Percentiles rank a stretch among this genome's conserved stretches.
These are phyloP conservation scores for Donacobius atricapilla DNA, from an alignment of 2,113 vertebrate species.

Conservation along the genomic window DNA sequence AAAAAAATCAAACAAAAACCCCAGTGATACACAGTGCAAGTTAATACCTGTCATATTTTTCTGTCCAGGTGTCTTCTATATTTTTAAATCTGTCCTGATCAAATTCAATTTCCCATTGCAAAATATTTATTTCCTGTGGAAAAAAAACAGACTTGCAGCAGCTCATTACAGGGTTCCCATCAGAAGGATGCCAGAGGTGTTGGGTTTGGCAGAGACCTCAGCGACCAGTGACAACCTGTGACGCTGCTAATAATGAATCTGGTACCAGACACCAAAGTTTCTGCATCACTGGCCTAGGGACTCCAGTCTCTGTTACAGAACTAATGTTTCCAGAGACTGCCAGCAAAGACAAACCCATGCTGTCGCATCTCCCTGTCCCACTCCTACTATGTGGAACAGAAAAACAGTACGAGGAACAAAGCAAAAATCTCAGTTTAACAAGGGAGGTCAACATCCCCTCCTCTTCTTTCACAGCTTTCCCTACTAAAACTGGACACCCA, in stretches of 20 bases:
- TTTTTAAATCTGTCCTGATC: constrained; percentile 88
- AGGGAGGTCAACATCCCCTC: background rate
- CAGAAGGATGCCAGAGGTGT: background rate
- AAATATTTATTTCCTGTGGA: constrained; percentile 85
- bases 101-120: constrained; percentile 93
- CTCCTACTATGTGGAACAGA: background rate
- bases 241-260: background rate
- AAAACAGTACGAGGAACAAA: background rate
- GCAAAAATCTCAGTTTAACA: background rate
- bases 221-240: fast-evolving
- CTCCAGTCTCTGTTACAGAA: background rate
- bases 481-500: background rate
- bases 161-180: background rate
- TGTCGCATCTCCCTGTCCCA: background rate
- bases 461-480: background rate
- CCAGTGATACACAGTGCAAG: background rate
- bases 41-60: constrained; percentile 83
- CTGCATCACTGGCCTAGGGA: background rate
- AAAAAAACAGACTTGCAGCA: background rate
- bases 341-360: fast-evolving
- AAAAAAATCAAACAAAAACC: background rate
- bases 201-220: background rate
- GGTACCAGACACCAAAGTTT: background rate
- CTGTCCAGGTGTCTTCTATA: constrained; percentile 81
- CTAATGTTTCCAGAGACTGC: background rate